phyloP scores from a whole-genome alignment of 2,888 invertebrate genomes.

The Dioctria linearis region DNA sequence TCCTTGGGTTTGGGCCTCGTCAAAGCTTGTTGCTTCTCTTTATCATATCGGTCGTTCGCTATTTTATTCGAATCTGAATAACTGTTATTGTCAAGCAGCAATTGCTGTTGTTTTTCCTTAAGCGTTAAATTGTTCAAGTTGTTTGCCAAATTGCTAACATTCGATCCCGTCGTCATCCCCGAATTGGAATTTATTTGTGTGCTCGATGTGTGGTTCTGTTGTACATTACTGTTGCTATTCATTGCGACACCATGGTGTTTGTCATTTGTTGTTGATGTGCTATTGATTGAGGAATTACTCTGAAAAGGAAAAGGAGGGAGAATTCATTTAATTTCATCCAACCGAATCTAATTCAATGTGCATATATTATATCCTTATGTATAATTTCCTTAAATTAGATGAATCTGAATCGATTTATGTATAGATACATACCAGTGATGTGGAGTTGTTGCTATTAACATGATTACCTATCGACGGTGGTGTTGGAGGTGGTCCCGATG shows the following conservation, averaged over 20 bases:
- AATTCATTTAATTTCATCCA: not conserved
- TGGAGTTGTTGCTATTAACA: slow-evolving; percentile 63
- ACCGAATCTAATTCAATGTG: too few relatives aligned
- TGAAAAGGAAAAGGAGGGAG: not conserved
- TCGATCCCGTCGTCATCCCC: slow-evolving; percentile 34
- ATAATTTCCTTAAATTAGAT: too few relatives aligned
- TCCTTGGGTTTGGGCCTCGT: slow-evolving; percentile 84
- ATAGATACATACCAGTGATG: slow-evolving; percentile 61
- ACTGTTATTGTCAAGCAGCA: slow-evolving; percentile 65
- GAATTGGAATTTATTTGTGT: slow-evolving; percentile 54
- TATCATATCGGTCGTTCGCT: slow-evolving; percentile 68
- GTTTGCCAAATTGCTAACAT: slow-evolving; percentile 62
- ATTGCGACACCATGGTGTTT: slow-evolving; percentile 55
- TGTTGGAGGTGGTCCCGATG: slow-evolving; percentile 73
- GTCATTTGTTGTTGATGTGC: slow-evolving; percentile 58
- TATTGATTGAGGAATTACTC: slow-evolving; percentile 58
- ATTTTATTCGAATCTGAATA: slow-evolving; percentile 70
- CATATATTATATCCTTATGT: not conserved
- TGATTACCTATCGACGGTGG: slow-evolving; percentile 70
- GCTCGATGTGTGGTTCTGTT: slow-evolving; percentile 57
- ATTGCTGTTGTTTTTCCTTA: slow-evolving; percentile 63
- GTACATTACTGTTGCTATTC: slow-evolving; percentile 41
- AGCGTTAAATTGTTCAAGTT: slow-evolving; percentile 62
- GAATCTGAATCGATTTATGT: not conserved
- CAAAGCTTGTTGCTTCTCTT: slow-evolving; percentile 71